Percentiles rank a stretch among this genome's conserved stretches.
phyloP scores from a whole-genome alignment of 2,888 invertebrate genomes.

The Charanyca ferruginea region DNA sequence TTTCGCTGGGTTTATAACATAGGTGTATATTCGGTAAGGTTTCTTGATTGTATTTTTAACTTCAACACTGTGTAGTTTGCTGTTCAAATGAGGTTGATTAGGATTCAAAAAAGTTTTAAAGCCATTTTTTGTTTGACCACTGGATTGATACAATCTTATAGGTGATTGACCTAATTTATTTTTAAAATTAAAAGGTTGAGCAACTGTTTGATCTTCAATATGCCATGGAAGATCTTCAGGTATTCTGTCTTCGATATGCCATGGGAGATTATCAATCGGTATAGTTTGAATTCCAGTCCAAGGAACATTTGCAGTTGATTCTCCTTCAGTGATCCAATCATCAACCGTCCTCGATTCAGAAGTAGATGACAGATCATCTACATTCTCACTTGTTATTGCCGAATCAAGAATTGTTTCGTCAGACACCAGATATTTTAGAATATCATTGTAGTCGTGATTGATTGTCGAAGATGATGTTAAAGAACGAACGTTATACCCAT shows the following conservation, averaged over 20 bases:
- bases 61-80: not conserved
- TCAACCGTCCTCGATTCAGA: not conserved
- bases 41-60: not conserved
- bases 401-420: not conserved
- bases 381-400: not conserved
- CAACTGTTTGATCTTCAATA: not conserved
- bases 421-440: conserved; percentile 7
- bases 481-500: not conserved
- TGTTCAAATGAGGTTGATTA: not conserved
- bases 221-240: not conserved
- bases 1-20: conserved; percentile 26
- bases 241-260: not conserved
- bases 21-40: conserved; percentile 31
- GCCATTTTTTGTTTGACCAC: not conserved
- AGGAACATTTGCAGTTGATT: not conserved
- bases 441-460: not conserved
- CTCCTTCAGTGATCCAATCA: conserved; percentile 2
- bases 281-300: not conserved
- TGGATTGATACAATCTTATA: not conserved
- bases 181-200: no score
- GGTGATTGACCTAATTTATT: no score
- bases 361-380: not conserved
- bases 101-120: not conserved
- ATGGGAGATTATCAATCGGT: not conserved
- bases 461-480: not conserved